Conservation (phyloP, 2,888 invertebrate genomes). For the Lasius platythorax region DNA sequence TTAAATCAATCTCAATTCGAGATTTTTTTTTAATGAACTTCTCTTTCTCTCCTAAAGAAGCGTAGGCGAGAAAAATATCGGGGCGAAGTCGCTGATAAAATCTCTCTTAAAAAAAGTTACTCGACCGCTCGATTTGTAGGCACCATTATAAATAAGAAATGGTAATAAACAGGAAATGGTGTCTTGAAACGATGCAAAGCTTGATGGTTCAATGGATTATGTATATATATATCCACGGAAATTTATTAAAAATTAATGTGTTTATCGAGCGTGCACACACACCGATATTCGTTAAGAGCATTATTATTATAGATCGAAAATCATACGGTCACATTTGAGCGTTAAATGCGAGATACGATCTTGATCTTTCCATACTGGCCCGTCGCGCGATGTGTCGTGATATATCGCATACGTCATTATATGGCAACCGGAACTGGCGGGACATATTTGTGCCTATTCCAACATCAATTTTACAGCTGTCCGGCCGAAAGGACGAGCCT, state of each 20-base stretch:
- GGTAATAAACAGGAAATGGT: background rate
- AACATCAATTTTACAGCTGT: constrained; percentile 69
- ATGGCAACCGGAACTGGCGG: constrained; percentile 37
- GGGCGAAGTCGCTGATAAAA: background rate
- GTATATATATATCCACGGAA: background rate
- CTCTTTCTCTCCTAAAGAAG: no score
- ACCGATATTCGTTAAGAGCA: background rate
- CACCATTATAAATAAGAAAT: background rate
- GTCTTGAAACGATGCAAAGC: background rate
- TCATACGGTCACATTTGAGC: constrained; percentile 14
- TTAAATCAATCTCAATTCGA: no score
- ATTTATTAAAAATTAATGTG: constrained; percentile 1
- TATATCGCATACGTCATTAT: constrained; percentile 31
- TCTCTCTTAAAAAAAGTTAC: background rate
- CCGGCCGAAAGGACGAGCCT: constrained; percentile 58
- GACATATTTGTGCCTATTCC: constrained; percentile 57
- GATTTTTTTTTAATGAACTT: no score
- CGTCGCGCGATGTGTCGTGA: constrained; percentile 40
- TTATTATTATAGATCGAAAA: constrained; percentile 11
- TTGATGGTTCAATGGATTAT: background rate
- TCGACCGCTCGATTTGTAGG: background rate
- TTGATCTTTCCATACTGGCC: constrained; percentile 53
- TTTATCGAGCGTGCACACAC: background rate
- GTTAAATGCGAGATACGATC: constrained; percentile 21
- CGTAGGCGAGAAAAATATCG: no score